These are phyloP conservation scores for Erpetoichthys calabaricus DNA, from an alignment of 2,797 vertebrate genomes.

Conservation along the genomic window DNA sequence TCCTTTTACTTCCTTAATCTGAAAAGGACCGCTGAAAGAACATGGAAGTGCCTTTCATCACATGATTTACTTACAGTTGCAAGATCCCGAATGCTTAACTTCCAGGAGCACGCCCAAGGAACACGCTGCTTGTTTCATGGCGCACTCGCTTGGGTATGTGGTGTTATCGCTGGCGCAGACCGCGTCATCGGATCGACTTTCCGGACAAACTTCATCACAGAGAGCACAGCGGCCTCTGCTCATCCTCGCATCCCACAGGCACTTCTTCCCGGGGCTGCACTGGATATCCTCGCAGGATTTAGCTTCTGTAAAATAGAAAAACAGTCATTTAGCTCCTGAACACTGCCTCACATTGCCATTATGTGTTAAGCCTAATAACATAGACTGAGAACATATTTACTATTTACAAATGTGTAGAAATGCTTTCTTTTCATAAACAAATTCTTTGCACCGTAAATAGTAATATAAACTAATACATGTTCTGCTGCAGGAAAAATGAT, in stretches of 20 bases:
- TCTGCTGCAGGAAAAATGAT: too few species aligned
- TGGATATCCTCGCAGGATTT: slow-evolving; percentile 96
- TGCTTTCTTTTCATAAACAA: too few species aligned
- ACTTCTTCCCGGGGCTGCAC: slow-evolving; percentile 80
- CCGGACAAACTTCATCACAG: slow-evolving; percentile 77
- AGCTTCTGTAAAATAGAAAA: slow-evolving; percentile 62
- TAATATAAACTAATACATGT: too few species aligned
- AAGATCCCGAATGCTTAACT: slow-evolving; percentile 94
- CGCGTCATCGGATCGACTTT: slow-evolving; percentile 77
- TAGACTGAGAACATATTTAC: too few species aligned
- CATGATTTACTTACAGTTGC: slow-evolving; percentile 94
- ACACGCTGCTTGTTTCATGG: slow-evolving; percentile 93
- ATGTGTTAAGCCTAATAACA: too few species aligned
- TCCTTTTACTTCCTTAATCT: slow-evolving; percentile 47
- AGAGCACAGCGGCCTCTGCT: slow-evolving; percentile 80
- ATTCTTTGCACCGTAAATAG: too few species aligned
- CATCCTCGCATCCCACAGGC: slow-evolving; percentile 85
- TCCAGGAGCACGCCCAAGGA: slow-evolving; percentile 82
- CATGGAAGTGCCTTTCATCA: slow-evolving; percentile 57
- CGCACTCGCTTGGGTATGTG: slow-evolving; percentile 88
- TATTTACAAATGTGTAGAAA: too few species aligned
- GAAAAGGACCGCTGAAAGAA: slow-evolving; percentile 47
- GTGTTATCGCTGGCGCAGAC: slow-evolving; percentile 96
- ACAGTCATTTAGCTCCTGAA: slow-evolving; percentile 19
- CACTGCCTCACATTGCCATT: not conserved